Conservation (phyloP, 2,797 vertebrate species). For the Microtus obscurus region DNA sequence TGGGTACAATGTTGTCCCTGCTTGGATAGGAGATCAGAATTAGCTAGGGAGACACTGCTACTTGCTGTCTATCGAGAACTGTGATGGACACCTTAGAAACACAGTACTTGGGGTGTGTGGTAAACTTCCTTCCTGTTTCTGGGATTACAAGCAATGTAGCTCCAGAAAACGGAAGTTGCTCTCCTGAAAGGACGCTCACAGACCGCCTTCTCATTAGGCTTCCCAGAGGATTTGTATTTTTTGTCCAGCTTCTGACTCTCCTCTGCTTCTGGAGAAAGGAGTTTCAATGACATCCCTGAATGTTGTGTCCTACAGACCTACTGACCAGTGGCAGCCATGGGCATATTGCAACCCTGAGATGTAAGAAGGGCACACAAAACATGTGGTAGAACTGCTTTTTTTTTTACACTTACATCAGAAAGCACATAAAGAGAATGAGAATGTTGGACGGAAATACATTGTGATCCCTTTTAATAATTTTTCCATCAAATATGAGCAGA, state of each 20-base stretch:
- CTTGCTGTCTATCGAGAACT: background rate
- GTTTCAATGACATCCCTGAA: background rate
- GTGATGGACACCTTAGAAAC: background rate
- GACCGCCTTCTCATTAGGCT: background rate
- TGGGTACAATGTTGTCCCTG: background rate
- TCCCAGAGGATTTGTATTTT: background rate
- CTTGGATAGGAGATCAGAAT: background rate
- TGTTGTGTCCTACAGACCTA: background rate
- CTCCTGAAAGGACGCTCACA: background rate
- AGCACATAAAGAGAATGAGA: background rate
- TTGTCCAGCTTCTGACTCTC: background rate
- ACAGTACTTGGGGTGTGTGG: background rate
- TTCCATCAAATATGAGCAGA: background rate
- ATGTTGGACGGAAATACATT: background rate
- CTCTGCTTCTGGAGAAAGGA: background rate
- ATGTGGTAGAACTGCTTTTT: background rate
- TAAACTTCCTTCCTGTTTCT: background rate
- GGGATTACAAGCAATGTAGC: background rate
- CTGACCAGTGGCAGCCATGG: background rate
- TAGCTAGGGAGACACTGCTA: background rate
- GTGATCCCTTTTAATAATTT: background rate
- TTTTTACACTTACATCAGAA: background rate
- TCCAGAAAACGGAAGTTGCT: background rate
- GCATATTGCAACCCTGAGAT: accelerated
- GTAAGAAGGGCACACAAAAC: background rate